These are phyloP conservation scores for Eupelmus urozonus DNA, from an alignment of 2,888 invertebrate species.

Conservation along the genomic window DNA sequence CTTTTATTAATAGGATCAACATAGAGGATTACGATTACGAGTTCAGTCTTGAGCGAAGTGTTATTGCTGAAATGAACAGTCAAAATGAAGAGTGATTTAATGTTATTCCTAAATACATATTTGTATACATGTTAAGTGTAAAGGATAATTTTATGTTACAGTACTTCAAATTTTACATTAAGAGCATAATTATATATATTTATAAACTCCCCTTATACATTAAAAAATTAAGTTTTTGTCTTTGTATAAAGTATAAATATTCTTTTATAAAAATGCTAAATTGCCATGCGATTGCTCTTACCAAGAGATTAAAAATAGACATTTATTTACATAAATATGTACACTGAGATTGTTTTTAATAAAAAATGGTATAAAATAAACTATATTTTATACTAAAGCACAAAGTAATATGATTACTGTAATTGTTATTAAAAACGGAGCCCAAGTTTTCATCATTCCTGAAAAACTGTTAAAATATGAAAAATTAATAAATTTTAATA, in stretches of 20 bases:
- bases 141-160: conserved; percentile 79
- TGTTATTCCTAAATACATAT: conserved; percentile 21
- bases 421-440: conserved; percentile 84
- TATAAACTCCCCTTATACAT: conserved; percentile 1
- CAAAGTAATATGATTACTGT: conserved; percentile 63
- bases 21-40: conserved; percentile 78
- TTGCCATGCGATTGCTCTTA: conserved; percentile 50
- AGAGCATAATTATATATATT: conserved; percentile 23
- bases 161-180: conserved; percentile 37
- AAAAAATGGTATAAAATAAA: conserved; percentile 27
- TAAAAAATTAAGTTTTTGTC: conserved; percentile 28
- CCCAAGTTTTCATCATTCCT: conserved; percentile 89
- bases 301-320: conserved; percentile 42
- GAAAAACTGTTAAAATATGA: conserved; percentile 78
- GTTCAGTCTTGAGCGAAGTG: conserved; percentile 80
- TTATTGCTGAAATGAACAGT: conserved; percentile 78
- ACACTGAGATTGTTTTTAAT: conserved; percentile 53
- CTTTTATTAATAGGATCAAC: conserved; percentile 78
- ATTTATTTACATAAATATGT: conserved; percentile 59
- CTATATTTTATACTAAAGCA: conserved; percentile 33
- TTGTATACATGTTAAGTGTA: conserved; percentile 69
- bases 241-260: conserved; percentile 43
- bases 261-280: conserved; percentile 35
- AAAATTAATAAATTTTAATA: conserved; percentile 13
- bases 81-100: conserved; percentile 51